Evolutionary conservation across 2,113 vertebrate species (phyloP), one percentile per base, ranked within the genome.

Genomic region (Cebidichthys violaceus): DNA sequence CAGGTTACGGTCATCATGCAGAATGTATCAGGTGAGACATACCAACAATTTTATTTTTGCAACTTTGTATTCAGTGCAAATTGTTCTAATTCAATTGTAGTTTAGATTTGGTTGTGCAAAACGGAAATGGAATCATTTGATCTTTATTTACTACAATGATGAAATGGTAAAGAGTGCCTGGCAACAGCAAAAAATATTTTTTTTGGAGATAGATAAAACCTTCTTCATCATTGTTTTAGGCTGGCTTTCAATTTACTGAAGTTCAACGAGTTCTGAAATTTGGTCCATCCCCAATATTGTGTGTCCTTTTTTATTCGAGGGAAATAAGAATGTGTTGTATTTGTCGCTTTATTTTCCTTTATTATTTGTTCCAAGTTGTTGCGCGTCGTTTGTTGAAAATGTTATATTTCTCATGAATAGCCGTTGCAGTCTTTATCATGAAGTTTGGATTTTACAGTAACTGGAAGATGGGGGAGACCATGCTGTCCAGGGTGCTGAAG

Each of bases 21-120:
- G 70, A 96, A 96, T 88, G 90, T 93, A 84, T 96, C 97, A 97
- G 97, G 97, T 98, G 97, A 96, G 96, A 71, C 27, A 69, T 59
- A 62, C 3, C 39, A 15, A 39, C 14, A 62, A 3, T 17, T 52
- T 62, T 0, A 37, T 72, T 31, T 31, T 69, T 22, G 35, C 24
- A 37, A 50, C 4, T 68, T 78, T 65, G 1, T 9, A 29, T 31
- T 31, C 6, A 31, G 3, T 50, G 0, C 27, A 70, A 4, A 15
- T 35, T 0, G 18, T 78, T 66, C 15, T 27, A 43, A 39, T 61
- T 55, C 18, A 31, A 70, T 4, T 15, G 1, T 11, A 15, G 39
- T 75, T 61, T 31, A 61, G 17, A 77, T 20, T 57, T 59, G 17
- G 20, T 31, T 33, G 15, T 24, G 5, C 4, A 20, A 47, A 15